phyloP scores from a whole-genome alignment of 2,888 invertebrate species.

The Aspidapion aeneum region DNA sequence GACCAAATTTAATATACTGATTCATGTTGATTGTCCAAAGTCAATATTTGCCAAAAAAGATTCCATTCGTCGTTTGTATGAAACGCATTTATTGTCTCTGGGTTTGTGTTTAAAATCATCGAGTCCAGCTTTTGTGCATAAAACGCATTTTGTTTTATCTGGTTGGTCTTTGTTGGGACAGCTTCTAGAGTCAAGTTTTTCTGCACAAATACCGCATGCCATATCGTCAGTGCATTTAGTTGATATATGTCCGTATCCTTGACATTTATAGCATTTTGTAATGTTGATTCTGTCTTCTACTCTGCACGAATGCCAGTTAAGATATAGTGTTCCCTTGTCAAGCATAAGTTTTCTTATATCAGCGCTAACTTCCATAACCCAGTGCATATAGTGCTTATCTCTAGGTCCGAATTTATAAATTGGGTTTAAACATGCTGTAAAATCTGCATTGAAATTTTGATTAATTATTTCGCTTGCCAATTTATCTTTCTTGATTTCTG shows the following conservation, averaged over 20 bases:
- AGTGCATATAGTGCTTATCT: constrained; percentile 10
- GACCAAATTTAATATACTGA: neutral
- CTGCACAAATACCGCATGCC: constrained; percentile 2
- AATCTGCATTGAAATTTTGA: neutral
- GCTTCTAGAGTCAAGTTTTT: neutral
- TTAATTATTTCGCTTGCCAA: neutral
- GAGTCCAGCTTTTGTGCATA: constrained; percentile 1
- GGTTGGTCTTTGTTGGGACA: constrained; percentile 3
- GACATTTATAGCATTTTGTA: constrained; percentile 2
- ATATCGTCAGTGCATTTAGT: neutral
- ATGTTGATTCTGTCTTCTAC: constrained; percentile 8
- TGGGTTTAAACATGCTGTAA: neutral
- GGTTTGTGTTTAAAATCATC: constrained; percentile 2
- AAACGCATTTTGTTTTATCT: neutral
- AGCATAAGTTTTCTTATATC: neutral
- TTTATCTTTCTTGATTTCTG: neutral
- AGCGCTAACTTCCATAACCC: constrained; percentile 7
- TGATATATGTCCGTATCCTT: constrained; percentile 9
- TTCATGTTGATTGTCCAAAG: neutral
- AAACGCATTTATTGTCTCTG: constrained; percentile 2
- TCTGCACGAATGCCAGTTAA: constrained; percentile 10
- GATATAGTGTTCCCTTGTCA: neutral
- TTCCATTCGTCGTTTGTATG: neutral
- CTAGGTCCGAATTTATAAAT: constrained; percentile 9
- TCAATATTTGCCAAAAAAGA: neutral